Percentiles rank a stretch among this genome's conserved stretches.
These are phyloP conservation scores for Agelastica alni DNA, from an alignment of 2,888 invertebrate species.

Conservation along the genomic window DNA sequence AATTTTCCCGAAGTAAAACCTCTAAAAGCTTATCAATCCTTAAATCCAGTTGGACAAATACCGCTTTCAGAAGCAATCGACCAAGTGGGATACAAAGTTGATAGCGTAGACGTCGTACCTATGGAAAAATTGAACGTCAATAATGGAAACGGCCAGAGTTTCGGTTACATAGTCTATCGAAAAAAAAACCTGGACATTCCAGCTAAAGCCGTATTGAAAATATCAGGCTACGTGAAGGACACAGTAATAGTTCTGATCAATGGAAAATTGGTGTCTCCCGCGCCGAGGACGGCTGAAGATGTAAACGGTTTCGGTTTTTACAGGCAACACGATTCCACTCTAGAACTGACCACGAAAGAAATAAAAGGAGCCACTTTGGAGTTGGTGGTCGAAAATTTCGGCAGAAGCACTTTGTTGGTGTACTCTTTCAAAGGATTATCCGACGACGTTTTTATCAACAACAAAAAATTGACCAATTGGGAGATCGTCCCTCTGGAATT, in stretches of 20 bases:
- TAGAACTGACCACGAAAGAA: slow-evolving; percentile 34
- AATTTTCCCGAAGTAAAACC: slow-evolving; percentile 41
- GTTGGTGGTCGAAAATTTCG: slow-evolving; percentile 75
- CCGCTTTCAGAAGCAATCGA: slow-evolving; percentile 31
- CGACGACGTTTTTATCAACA: slow-evolving; percentile 52
- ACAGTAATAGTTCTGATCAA: slow-evolving; percentile 59
- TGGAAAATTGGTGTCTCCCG: slow-evolving; percentile 47
- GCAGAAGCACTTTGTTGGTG: slow-evolving; percentile 68
- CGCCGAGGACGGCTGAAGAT: slow-evolving; percentile 46
- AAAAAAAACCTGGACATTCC: slow-evolving; percentile 45
- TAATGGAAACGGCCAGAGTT: slow-evolving; percentile 59
- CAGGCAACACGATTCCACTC: slow-evolving; percentile 41
- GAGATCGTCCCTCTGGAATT: slow-evolving; percentile 58
- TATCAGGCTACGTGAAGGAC: slow-evolving; percentile 56
- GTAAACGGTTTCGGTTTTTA: slow-evolving; percentile 33
- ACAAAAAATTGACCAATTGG: slow-evolving; percentile 51
- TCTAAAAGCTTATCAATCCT: slow-evolving; percentile 47
- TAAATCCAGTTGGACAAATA: slow-evolving; percentile 1
- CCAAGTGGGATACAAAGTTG: slow-evolving; percentile 4
- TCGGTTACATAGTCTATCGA: slow-evolving; percentile 61
- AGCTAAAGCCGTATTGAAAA: slow-evolving; percentile 44
- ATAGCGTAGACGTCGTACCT: slow-evolving; percentile 18
- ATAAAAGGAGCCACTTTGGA: slow-evolving; percentile 50
- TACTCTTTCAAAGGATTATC: slow-evolving; percentile 51
- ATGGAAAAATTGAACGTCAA: slow-evolving; percentile 51